phyloP scores from a whole-genome alignment of 1,140 invertebrate species.

The Drosophila orena region DNA sequence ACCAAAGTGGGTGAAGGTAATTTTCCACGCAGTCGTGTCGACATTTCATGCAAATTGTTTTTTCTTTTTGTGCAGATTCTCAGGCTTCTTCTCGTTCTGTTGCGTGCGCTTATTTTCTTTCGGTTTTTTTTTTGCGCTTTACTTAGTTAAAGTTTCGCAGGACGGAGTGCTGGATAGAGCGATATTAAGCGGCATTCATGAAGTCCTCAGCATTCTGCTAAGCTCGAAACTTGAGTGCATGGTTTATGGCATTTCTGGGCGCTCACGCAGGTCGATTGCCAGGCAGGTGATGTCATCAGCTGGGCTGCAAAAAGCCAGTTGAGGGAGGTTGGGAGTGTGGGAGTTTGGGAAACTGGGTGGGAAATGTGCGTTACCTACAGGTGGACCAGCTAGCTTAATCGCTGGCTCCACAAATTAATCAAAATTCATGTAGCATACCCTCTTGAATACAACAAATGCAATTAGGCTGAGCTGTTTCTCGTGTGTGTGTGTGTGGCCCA shows the following conservation, averaged over 20 bases:
- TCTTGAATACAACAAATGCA: constrained; percentile 36
- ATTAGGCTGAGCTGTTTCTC: constrained; percentile 38
- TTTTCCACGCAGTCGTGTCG: constrained; percentile 67
- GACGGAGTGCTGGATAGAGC: background rate
- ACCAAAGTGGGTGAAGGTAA: constrained; percentile 72
- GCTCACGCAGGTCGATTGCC: constrained; percentile 35
- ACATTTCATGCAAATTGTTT: constrained; percentile 69
- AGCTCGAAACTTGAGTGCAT: constrained; percentile 33
- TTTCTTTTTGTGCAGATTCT: constrained; percentile 31
- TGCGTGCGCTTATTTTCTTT: constrained; percentile 19
- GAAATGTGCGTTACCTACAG: constrained; percentile 5
- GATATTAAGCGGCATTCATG: constrained; percentile 30
- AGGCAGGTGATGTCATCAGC: constrained; percentile 34
- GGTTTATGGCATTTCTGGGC: constrained; percentile 40
- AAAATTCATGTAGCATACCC: constrained; percentile 45
- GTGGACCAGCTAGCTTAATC: constrained; percentile 38
- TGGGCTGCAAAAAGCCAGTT: background rate
- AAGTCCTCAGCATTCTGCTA: constrained; percentile 24
- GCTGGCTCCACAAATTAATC: constrained; percentile 44
- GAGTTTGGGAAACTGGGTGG: background rate
- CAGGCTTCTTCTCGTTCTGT: constrained; percentile 2
- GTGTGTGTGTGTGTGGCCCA: constrained; percentile 4
- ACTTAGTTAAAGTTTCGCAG: constrained; percentile 14
- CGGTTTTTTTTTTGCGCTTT: background rate
- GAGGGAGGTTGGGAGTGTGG: constrained; percentile 4